phyloP scores from a whole-genome alignment of 2,113 vertebrate species.

The Pagrus major region DNA sequence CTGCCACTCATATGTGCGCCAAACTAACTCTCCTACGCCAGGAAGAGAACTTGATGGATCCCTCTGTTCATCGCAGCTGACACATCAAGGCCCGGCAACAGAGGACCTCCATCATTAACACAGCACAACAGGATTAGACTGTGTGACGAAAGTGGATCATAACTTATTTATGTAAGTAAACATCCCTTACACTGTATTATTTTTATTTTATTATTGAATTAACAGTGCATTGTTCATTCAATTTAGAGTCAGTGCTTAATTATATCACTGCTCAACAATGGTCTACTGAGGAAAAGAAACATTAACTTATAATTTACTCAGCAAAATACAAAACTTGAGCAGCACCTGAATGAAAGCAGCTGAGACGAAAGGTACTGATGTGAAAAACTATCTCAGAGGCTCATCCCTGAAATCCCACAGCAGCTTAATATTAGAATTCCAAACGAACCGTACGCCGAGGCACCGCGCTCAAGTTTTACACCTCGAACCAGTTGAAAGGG shows the following conservation, averaged over 20 bases:
- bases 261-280: no score
- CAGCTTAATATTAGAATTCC: conserved; percentile 47
- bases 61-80: conserved; percentile 37
- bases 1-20: conserved; percentile 29
- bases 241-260: not conserved
- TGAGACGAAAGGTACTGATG: conserved; percentile 23
- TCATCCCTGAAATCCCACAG: conserved; percentile 44
- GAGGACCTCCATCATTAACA: conserved; percentile 16
- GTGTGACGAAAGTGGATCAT: conserved; percentile 14
- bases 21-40: conserved; percentile 6
- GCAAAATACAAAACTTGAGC: conserved; percentile 15
- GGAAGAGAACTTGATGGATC: conserved; percentile 44
- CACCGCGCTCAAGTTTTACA: conserved; percentile 26
- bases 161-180: conserved; percentile 59
- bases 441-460: conserved; percentile 1
- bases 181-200: not conserved
- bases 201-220: not conserved
- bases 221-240: not conserved
- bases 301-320: not conserved
- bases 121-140: conserved; percentile 19
- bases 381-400: conserved; percentile 47
- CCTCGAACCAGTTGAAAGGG: conserved; percentile 16
- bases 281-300: not conserved
- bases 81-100: conserved; percentile 14
- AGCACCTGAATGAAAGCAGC: conserved; percentile 7